Conservation (phyloP, 2,888 invertebrate species). For the Podotricha telesiphe region DNA sequence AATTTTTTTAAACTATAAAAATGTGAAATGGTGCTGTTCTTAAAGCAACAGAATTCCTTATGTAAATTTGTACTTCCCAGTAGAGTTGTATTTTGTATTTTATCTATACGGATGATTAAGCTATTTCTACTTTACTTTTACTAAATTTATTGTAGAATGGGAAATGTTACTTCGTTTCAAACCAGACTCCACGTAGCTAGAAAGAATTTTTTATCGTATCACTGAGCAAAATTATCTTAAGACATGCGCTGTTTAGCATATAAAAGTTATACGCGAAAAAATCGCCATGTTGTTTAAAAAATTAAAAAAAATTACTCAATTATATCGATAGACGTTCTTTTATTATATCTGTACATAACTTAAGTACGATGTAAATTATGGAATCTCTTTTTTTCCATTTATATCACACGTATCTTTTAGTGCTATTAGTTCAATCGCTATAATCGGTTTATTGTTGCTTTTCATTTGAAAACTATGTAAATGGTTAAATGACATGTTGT, state of each 20-base stretch:
- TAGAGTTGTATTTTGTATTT: slow-evolving; percentile 40
- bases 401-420: slow-evolving; percentile 70
- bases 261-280: slow-evolving; percentile 23
- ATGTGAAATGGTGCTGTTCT: slow-evolving; percentile 58
- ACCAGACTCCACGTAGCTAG: slow-evolving; percentile 28
- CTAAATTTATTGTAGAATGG: slow-evolving; percentile 25
- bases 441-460: slow-evolving; percentile 79
- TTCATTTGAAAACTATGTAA: slow-evolving; percentile 79
- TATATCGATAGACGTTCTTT: slow-evolving; percentile 67
- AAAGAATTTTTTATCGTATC: slow-evolving; percentile 30
- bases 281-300: slow-evolving; percentile 22
- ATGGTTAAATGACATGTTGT: slow-evolving; percentile 81
- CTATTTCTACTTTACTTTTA: slow-evolving; percentile 23
- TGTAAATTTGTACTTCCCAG: slow-evolving; percentile 45
- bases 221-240: slow-evolving; percentile 29
- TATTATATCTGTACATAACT: slow-evolving; percentile 74
- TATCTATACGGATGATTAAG: slow-evolving; percentile 27
- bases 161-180: slow-evolving; percentile 28
- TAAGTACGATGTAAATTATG: slow-evolving; percentile 75
- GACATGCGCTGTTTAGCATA: slow-evolving; percentile 28
- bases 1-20: slow-evolving; percentile 49
- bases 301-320: slow-evolving; percentile 25
- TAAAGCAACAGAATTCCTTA: slow-evolving; percentile 47
- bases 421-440: slow-evolving; percentile 74
- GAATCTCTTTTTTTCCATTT: slow-evolving; percentile 80